phyloP scores from a whole-genome alignment of 2,797 vertebrate genomes.

The Protosalanx chinensis region DNA sequence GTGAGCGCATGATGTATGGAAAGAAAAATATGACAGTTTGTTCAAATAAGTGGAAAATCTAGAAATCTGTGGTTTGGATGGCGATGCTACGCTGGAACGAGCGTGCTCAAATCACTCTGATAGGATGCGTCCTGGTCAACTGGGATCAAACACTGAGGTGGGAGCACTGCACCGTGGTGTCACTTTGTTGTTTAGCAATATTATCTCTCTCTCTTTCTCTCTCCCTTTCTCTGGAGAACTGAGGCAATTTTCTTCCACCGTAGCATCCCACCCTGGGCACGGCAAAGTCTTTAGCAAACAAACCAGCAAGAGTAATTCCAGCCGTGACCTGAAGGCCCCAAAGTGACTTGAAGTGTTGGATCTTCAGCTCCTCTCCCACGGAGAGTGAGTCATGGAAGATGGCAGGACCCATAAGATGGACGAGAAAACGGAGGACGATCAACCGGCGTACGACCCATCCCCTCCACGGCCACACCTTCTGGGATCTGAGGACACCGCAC shows the following conservation, averaged over 20 bases:
- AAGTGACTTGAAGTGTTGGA: not conserved
- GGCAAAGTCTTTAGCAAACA: not conserved
- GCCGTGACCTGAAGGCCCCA: not conserved
- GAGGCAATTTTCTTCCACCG: not conserved
- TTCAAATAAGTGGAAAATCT: not conserved
- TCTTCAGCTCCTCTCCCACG: not conserved
- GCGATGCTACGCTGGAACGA: not conserved
- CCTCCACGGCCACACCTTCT: not conserved
- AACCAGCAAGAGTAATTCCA: not conserved
- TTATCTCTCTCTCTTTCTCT: not conserved
- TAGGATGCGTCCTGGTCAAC: no score
- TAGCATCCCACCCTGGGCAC: not conserved
- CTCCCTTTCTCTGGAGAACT: not conserved
- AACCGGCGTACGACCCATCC: not conserved
- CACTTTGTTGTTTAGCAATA: not conserved
- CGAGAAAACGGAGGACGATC: not conserved
- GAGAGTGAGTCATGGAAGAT: not conserved
- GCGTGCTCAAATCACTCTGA: no score
- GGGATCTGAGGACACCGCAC: not conserved
- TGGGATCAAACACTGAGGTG: no score
- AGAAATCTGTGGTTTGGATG: not conserved
- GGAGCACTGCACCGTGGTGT: no score
- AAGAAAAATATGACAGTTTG: not conserved
- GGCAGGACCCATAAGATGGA: not conserved
- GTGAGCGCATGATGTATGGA: constrained; percentile 20